Conservation (phyloP, 2,113 vertebrate genomes). For the Pleuronectes platessa region DNA sequence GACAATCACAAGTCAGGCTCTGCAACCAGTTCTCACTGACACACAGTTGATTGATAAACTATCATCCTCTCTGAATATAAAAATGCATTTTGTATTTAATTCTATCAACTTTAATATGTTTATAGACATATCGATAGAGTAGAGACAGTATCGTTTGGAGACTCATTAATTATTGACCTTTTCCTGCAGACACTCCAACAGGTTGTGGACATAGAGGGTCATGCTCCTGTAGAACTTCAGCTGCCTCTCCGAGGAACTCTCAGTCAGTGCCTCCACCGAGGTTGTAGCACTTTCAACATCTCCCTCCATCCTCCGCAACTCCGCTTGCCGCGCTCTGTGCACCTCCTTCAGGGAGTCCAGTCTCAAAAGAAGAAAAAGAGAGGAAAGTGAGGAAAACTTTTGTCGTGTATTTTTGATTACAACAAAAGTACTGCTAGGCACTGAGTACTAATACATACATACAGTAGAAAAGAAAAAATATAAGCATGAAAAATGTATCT, state of each 20-base stretch:
- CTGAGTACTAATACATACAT: background rate
- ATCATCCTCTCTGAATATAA: no score
- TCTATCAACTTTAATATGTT: no score
- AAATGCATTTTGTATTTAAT: no score
- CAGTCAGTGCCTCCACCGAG: slow-evolving; percentile 84
- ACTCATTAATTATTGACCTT: slow-evolving; percentile 81
- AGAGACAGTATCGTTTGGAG: background rate
- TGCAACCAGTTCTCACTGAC: background rate
- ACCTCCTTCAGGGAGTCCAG: slow-evolving; percentile 87
- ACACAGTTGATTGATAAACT: background rate
- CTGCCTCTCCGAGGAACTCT: slow-evolving; percentile 78
- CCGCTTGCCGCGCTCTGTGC: slow-evolving; percentile 87
- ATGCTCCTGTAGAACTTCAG: slow-evolving; percentile 90
- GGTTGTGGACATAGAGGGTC: slow-evolving; percentile 87
- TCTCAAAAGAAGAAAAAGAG: slow-evolving; percentile 58
- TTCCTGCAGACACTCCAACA: slow-evolving; percentile 92
- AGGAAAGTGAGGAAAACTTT: slow-evolving; percentile 18
- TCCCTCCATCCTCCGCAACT: slow-evolving; percentile 85
- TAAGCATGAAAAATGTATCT: no score
- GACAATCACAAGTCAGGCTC: background rate
- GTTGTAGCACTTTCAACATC: slow-evolving; percentile 84
- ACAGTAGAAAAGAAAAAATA: background rate
- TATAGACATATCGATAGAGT: no score
- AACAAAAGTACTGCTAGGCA: background rate
- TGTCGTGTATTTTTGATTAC: background rate